Evolutionary conservation across 64 coral and sea anemone genomes (phyloP).

Genomic region (Montipora cactus): DNA sequence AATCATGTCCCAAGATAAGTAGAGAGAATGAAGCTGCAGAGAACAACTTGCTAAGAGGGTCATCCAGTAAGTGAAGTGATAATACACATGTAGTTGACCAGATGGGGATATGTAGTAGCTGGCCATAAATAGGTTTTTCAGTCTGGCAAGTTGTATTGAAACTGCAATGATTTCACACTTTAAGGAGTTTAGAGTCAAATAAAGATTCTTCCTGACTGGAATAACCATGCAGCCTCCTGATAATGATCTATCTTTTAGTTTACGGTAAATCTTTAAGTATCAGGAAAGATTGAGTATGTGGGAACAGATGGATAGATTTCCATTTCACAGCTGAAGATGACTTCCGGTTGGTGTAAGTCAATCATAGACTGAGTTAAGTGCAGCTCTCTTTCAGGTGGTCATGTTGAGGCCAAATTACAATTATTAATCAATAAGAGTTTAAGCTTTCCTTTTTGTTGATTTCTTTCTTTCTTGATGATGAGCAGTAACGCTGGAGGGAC

Average conservation of each 20-base stretch:
- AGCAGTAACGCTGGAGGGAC: background rate
- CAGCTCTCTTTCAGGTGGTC: background rate
- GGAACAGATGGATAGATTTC: slow-evolving; percentile 7
- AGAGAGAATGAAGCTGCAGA: background rate
- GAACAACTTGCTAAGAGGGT: background rate
- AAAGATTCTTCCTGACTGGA: slow-evolving; percentile 5
- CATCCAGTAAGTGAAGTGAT: background rate
- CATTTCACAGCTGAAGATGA: background rate
- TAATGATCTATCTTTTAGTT: slow-evolving; percentile 11
- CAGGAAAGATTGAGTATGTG: slow-evolving; percentile 24
- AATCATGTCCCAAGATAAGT: slow-evolving; percentile 12
- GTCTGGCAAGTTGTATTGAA: slow-evolving; percentile 7
- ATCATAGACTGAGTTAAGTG: background rate
- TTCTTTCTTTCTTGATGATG: background rate
- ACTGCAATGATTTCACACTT: background rate
- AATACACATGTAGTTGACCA: background rate
- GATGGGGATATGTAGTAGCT: slow-evolving; percentile 13
- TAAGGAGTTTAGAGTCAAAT: background rate
- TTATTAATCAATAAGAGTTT: background rate
- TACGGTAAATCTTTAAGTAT: background rate
- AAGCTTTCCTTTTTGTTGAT: background rate
- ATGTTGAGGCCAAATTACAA: background rate
- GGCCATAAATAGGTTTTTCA: background rate
- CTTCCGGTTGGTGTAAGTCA: slow-evolving; percentile 1
- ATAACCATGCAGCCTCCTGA: slow-evolving; percentile 18